Evolutionary conservation across 1,140 invertebrate genomes (phyloP), one percentile per base, ranked within the genome.

Genomic region (Orchestia grillus): DNA sequence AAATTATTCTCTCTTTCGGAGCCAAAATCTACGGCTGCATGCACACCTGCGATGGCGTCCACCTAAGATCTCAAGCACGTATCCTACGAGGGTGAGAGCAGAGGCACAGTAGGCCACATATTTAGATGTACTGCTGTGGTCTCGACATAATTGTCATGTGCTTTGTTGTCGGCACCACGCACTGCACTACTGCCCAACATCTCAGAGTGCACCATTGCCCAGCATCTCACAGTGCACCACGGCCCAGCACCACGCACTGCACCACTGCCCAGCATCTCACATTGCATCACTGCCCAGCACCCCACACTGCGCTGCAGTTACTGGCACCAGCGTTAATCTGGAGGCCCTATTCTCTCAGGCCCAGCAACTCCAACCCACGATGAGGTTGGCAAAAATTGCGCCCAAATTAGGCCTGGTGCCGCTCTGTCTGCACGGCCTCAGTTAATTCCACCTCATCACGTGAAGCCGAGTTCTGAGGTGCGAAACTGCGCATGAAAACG

Each of bases 361-460:
- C 11, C 11, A 28, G 88, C 88, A 90, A 41, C 88, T 42, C 42
- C 88, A 90, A 43, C 88, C 43, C 3, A 90, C 88, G 88, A 41
- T 42, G 88, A 41, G 88, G 28, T 28, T 23, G 41, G 36, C 88
- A 90, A 90, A 90, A 90, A 90, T 90, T 90, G n/a, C 28, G n/a
- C 88, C 41, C n/a, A 90, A 90, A 90, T 90, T 90, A 90, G 4
- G 88, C 88, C 88, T 15, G 88, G 88, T 44, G 88, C 88, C 41
- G 88, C 43, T 90, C 88, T 90, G 88, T 90, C n/a, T 90, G 15
- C 62, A 77, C 62, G 88, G 28, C 88, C 41, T 90, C 4, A 90
- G 88, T 90, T 90, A 90, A 90, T 90, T 90, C 88, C 15, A 44
- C 88, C 88, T 90, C 88, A 90, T 90, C 41, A 19, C 88, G 88